A percentile compares a stretch with the other conserved stretches of the same genome.
phyloP scores from a whole-genome alignment of 1,140 invertebrate genomes.

The Temnothorax longispinosus region DNA sequence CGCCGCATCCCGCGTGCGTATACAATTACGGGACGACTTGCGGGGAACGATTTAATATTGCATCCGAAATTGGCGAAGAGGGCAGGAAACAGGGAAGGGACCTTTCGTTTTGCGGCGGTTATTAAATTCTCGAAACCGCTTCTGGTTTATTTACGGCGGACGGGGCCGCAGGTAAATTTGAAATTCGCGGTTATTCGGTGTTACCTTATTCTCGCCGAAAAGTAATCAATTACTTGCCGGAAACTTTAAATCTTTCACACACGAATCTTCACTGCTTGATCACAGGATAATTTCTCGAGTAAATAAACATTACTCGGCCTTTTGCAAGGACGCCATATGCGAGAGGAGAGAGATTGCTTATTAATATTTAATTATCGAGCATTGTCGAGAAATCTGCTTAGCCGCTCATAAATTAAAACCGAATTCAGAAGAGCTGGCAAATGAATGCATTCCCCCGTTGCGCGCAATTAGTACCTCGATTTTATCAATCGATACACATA shows the following conservation, averaged over 20 bases:
- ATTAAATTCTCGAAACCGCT: slow-evolving; percentile 61
- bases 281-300: neutral
- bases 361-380: neutral
- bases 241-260: neutral
- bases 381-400: neutral
- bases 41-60: slow-evolving; percentile 52
- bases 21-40: slow-evolving; percentile 27
- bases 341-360: neutral
- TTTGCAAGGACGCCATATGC: too few species aligned
- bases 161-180: slow-evolving; percentile 20
- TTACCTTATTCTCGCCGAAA: slow-evolving; percentile 15
- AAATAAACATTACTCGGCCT: neutral
- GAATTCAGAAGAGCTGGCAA: neutral
- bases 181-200: neutral
- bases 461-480: slow-evolving; percentile 5
- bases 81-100: neutral
- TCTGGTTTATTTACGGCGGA: slow-evolving; percentile 44
- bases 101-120: slow-evolving; percentile 21
- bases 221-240: slow-evolving; percentile 15
- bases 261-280: neutral
- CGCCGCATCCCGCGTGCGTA: slow-evolving; percentile 2
- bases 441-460: slow-evolving; percentile 2
- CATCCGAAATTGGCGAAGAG: slow-evolving; percentile 34
- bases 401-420: neutral
- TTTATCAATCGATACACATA: slow-evolving; percentile 22